A percentile compares a stretch with the other conserved stretches of the same genome.
These are phyloP conservation scores for Montifringilla adamsi DNA, from an alignment of 2,113 vertebrate genomes.

Conservation along the genomic window DNA sequence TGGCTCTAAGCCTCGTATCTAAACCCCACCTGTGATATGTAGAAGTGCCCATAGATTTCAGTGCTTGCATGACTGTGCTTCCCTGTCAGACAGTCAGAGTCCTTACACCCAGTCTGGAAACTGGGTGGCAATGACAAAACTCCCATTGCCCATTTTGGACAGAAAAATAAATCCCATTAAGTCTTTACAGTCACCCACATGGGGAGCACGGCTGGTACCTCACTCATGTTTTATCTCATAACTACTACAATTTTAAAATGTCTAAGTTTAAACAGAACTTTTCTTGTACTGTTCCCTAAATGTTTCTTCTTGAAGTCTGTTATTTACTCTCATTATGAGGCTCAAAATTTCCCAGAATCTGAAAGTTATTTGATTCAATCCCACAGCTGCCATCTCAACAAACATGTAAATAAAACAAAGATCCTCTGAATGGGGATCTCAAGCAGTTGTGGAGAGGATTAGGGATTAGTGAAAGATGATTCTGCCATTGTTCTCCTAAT, in stretches of 20 bases:
- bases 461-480: conserved; percentile 22
- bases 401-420: conserved; percentile 27
- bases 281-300: not conserved
- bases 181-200: not conserved
- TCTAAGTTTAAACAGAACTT: not conserved
- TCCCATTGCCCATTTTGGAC: not conserved
- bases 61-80: not conserved
- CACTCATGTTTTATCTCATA: not conserved
- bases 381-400: not conserved
- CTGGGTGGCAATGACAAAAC: not conserved
- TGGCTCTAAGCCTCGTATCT: not conserved
- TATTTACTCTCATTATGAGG: not conserved
- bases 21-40: not conserved
- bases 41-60: not conserved
- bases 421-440: not conserved
- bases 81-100: not conserved
- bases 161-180: not conserved
- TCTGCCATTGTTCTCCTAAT: not conserved
- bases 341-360: not conserved
- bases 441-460: not conserved
- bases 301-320: not conserved
- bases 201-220: not conserved
- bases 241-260: not conserved
- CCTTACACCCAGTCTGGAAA: not conserved
- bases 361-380: not conserved